Evolutionary conservation across 2,113 vertebrate species (phyloP), one percentile per base, ranked within the genome.

Genomic region (Forbesichthys papilliferus): DNA sequence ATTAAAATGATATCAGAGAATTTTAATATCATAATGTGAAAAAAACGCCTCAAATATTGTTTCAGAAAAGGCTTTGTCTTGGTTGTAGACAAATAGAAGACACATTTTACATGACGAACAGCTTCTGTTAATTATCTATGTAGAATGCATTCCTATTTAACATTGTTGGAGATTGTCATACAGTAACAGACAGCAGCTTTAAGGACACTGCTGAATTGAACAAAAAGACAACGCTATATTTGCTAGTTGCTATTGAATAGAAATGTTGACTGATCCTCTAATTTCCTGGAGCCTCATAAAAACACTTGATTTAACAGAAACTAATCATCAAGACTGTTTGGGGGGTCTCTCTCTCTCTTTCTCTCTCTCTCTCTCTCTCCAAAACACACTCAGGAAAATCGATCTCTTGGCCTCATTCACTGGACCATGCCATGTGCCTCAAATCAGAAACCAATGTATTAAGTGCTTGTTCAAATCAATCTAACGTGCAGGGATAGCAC

Each of bases 391-490:
- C 76, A 71, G 66, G 72, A 70, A 81, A 74, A 90, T 89, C 86
- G 79, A 91, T 90, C 86, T 78, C 56, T 84, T 73, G 80, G 75
- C 78, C 74, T 76, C 71, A 33, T 80, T 70, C 70, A 57, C 74
- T 51, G 63, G 71, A 81, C 77, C 74, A 48, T 61, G 72, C 72
- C 11, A 20, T 82, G 73, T 27, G 73, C 86, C 76, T 80, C 64
- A 11, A 77, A 85, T 64, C 73, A 80, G 84, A 88, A 86, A 83
- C 84, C 83, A 91, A 92, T 90, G 84, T 85, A 91, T 92, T 91
- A 93, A 90, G 89, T 87, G 90, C 87, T 92, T 90, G 88, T 92
- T 92, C 92, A 87, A 88, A 91, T 92, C 91, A 90, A 92, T 92
- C 77, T 87, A 92, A 91, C 88, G 86, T 92, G 89, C 89, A 87